Conservation (phyloP, 2,113 vertebrate genomes). For the Polyodon spathula region DNA sequence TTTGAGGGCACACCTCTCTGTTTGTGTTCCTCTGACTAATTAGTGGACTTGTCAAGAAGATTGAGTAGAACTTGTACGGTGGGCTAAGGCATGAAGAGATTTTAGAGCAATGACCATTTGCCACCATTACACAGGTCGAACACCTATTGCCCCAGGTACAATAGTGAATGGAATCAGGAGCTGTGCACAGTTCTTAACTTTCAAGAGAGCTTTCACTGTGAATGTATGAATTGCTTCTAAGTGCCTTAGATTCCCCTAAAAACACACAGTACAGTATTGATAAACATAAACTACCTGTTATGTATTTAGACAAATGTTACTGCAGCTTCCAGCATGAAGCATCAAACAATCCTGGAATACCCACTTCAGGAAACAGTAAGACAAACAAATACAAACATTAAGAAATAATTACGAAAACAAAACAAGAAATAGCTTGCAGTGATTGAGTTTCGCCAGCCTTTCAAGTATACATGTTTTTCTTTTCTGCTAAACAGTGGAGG, state of each 20-base stretch:
- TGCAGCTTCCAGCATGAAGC: too few relatives aligned
- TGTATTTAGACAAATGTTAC: too few relatives aligned
- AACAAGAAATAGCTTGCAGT: too few relatives aligned
- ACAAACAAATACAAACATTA: too few relatives aligned
- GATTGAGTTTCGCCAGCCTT: too few relatives aligned
- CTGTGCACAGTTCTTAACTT: not conserved
- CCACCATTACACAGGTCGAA: not conserved
- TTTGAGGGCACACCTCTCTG: constrained; percentile 61
- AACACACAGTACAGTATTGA: not conserved
- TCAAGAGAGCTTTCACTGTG: not conserved
- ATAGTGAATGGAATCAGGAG: not conserved
- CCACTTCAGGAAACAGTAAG: too few relatives aligned
- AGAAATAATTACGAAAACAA: too few relatives aligned
- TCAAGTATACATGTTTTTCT: too few relatives aligned
- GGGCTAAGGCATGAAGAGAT: constrained; percentile 44
- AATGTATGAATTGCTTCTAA: not conserved
- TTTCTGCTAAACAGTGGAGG: too few relatives aligned
- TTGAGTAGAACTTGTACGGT: constrained; percentile 57
- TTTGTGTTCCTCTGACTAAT: constrained; percentile 66
- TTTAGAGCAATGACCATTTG: constrained; percentile 38
- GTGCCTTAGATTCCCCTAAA: not conserved
- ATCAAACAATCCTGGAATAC: too few relatives aligned
- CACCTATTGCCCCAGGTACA: not conserved
- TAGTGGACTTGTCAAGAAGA: constrained; percentile 65
- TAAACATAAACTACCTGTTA: not conserved